Base-by-base conservation (phyloP, 2,797 vertebrate species). In the Halcyon smyrnensis region DNA sequence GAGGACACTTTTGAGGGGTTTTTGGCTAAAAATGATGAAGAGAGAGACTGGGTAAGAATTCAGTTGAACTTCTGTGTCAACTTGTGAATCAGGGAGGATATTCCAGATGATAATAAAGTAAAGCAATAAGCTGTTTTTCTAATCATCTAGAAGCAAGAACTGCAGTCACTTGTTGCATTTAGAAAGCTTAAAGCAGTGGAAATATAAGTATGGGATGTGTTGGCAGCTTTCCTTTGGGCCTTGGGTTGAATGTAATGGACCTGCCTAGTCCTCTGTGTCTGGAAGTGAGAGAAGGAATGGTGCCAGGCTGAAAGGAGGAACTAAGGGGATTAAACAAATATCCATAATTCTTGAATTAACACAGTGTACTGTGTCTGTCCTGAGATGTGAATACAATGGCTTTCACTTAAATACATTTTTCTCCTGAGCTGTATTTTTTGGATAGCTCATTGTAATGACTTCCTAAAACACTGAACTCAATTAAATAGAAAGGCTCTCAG, bases 291-390 rank as follows among this genome's bases (percentile, higher is more conserved):
- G 37, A 51, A 67, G 69, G 73, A 95, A 67, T 1, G 11, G 83
- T 85, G 69, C 77, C 80, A 90, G 81, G 57, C 60, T 92, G 84
- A 92, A 90, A 87, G 71, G n/a, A 93, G 62, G 81, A 89, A 96
- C 89, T 88, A 77, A 95, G 50, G 48, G 63, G 60, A 95, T 97
- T 96, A 93, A 93, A 97, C 54, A 95, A 94, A 88, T 89, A 95
- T 53, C 84, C 64, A 48, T 90, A 95, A 87, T 93, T 93, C 70
- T 81, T 93, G 73, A 94, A 96, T 96, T 93, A 96, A 87, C 43
- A 73, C 24, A 73, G 41, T 45, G 30, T 60, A 21, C 85, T 62
- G 24, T 96, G 71, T 81, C 78, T 97, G 60, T 81, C 84, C 70
- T 15, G 28, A 90, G 83, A 91, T 92, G 77, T 46, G 64, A 90